Base-by-base conservation (phyloP, 2,797 vertebrate genomes). In the Danio aesculapii region DNA sequence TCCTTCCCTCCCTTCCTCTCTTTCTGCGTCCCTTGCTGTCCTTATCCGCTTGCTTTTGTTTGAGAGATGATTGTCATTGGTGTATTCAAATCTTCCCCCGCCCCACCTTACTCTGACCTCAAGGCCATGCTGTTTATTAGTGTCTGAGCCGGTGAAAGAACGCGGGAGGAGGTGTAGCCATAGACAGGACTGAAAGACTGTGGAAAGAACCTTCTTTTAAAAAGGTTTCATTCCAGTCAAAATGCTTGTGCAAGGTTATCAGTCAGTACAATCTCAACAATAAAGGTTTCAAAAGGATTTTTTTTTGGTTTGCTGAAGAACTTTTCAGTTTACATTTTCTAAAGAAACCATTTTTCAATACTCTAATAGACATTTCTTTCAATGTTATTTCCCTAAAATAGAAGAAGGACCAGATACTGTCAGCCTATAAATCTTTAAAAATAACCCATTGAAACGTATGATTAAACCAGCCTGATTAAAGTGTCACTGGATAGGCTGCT, bases 41-140 rank as follows among this genome's bases (percentile, higher is more conserved):
- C 83, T 82, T 83, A 83, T 88, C 85, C 85, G 79, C 77, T 64
- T 67, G 88, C 91, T 91, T 92, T 93, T 93, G 91, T 94, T 86
- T 89, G 87, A 90, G 84, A 73, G 88, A 88, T 52, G 61, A 87
- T 85, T 83, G 85, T 84, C 84, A 88, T 88, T 89, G 87, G 85
- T 88, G 84, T 85, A 88, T 93, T 90, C 76, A 87, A 86, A 89
- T 64, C 58, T 17, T 21, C 77, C 14, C 72, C 77, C 44, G 64
- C 39, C 84, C 77, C 44, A 58, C 80, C 84, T 49, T 64, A 3
- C 41, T 82, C 81, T 77, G 82, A 87, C 87, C 87, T 88, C 89
- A 89, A 92, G 92, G 91, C 90, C 87, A 68, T 52, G 63, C 82
- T 89, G 88, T 91, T 93, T 92, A 89, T 92, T 84, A 84, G 77